phyloP scores from a whole-genome alignment of 2,797 vertebrate species.

The Dryobates pubescens region DNA sequence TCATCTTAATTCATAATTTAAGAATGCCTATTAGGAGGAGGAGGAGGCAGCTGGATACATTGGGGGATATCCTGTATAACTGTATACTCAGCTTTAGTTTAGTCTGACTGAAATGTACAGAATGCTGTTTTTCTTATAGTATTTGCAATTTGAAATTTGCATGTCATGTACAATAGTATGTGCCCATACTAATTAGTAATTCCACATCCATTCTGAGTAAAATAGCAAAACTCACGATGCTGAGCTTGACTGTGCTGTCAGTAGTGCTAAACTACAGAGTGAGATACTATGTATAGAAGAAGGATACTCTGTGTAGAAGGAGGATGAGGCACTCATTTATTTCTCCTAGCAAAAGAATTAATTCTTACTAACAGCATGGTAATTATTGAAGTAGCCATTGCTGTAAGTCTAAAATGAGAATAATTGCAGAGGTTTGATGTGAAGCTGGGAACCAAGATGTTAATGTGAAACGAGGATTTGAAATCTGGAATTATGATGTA shows the following conservation, averaged over 20 bases:
- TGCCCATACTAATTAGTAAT: not conserved
- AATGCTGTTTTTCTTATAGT: not conserved
- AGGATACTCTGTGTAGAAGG: not conserved
- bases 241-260: not conserved
- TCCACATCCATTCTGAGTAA: conserved; percentile 8
- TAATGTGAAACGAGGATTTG: conserved; percentile 69
- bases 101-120: not conserved
- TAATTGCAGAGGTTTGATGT: conserved; percentile 34
- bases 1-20: conserved; percentile 52
- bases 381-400: conserved; percentile 61
- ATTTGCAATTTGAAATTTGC: not conserved
- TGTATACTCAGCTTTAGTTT: not conserved
- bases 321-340: conserved; percentile 25
- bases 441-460: conserved; percentile 59
- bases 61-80: not conserved
- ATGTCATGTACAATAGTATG: not conserved
- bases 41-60: not conserved
- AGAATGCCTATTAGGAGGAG: conserved; percentile 5
- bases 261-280: not conserved
- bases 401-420: conserved; percentile 21
- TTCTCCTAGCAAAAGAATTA: conserved; percentile 32
- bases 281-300: not conserved
- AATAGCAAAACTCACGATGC: not conserved
- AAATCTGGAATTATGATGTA: conserved; percentile 75
- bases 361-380: conserved; percentile 30